Evolutionary conservation across 2,797 vertebrate species (phyloP).

Genomic region (Trematomus bernacchii): DNA sequence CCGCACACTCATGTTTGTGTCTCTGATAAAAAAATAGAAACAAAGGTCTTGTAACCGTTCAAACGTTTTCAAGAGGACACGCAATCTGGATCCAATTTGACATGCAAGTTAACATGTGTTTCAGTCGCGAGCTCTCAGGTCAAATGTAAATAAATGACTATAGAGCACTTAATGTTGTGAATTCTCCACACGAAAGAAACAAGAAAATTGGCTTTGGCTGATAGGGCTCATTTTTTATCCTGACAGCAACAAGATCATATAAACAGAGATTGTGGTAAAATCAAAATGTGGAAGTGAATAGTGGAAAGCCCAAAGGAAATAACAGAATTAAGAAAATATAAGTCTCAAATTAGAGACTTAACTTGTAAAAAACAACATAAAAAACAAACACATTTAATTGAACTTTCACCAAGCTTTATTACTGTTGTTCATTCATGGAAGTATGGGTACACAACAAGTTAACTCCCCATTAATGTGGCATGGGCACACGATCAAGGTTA

Average conservation of each 20-base stretch:
- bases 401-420: background rate
- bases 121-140: slow-evolving; percentile 70
- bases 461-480: slow-evolving; percentile 5
- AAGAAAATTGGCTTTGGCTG: slow-evolving; percentile 17
- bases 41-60: slow-evolving; percentile 70
- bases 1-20: slow-evolving; percentile 70
- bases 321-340: background rate
- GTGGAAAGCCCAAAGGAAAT: background rate
- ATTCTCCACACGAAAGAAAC: slow-evolving; percentile 57
- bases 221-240: background rate
- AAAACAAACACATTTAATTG: background rate
- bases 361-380: background rate
- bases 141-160: slow-evolving; percentile 73
- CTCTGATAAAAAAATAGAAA: slow-evolving; percentile 61
- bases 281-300: background rate
- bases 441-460: background rate
- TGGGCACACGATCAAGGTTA: background rate
- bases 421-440: slow-evolving; percentile 1
- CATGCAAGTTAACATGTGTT: slow-evolving; percentile 74
- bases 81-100: slow-evolving; percentile 81
- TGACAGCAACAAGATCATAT: slow-evolving; percentile 5
- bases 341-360: background rate
- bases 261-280: slow-evolving; percentile 7
- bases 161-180: slow-evolving; percentile 60
- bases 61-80: slow-evolving; percentile 71